Base-by-base conservation (phyloP, 1,140 invertebrate species). In the Harpegnathos saltator region DNA sequence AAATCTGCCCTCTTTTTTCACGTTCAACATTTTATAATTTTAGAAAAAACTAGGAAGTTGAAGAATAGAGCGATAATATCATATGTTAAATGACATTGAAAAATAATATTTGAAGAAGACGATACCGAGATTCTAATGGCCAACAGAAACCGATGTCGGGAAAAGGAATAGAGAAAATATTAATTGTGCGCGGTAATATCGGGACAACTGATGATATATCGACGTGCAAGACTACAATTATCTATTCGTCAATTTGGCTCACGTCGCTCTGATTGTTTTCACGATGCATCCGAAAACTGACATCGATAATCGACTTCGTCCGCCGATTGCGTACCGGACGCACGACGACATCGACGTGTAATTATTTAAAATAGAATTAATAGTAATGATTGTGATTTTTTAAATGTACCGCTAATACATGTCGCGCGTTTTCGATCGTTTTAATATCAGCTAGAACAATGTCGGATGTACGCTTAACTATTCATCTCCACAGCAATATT, bases 311-410 rank as follows among this genome's bases (percentile, higher is more conserved):
- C 26, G 38, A 72, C 22, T 5, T 17, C 19, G 48, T 52, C 15
- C 52, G 44, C 65, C 22, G 15, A 50, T 54, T 33, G 44, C 38
- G 61, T 74, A 29, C n/a, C 26, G 58, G 50, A 65, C 26, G n/a
- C 59, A 48, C 52, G 52, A 58, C 38, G 33, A 29, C 11, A 73
- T 24, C 54, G 33, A 33, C n/a, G 44, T 26, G 78, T 44, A 26
- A 74, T 66, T 65, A 74, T 83, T 83, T 61, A 65, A 50, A 69
- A 83, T 59, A 38, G 48, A 82, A 68, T 85, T 82, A 83, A 68
- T 68, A 75, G 61, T 83, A 82, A 82, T 17, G n/a, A n/a, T n/a
- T n/a, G 81, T 58, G 66, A 58, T 85, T 82, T 85, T 82, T 85
- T 68, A 85, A 68, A 66, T 63, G 61, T 65, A 58, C 17, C 52